phyloP scores from a whole-genome alignment of 2,797 vertebrate species.

The Enteromius viviparus region DNA sequence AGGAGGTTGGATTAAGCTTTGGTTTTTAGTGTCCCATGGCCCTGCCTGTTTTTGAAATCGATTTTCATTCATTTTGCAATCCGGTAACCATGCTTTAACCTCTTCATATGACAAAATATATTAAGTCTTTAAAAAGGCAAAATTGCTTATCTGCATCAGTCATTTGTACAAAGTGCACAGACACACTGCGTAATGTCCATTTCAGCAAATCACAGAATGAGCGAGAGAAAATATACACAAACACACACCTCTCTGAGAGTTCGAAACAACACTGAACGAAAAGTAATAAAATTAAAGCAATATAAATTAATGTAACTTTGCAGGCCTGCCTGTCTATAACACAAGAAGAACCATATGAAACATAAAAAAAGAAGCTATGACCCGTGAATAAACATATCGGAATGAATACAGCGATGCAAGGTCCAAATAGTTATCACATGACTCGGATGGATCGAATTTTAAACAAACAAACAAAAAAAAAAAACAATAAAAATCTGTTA shows the following conservation, averaged over 20 bases:
- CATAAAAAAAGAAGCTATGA: slow-evolving; percentile 43
- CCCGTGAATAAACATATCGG: slow-evolving; percentile 63
- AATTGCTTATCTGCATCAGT: slow-evolving; percentile 69
- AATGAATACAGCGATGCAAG: slow-evolving; percentile 61
- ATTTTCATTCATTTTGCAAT: slow-evolving; percentile 18
- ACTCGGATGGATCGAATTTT: slow-evolving; percentile 7
- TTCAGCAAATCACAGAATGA: slow-evolving; percentile 63
- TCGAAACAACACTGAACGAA: slow-evolving; percentile 36
- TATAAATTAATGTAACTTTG: slow-evolving; percentile 78
- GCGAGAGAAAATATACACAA: slow-evolving; percentile 57
- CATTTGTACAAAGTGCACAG: slow-evolving; percentile 77
- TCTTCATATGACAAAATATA: slow-evolving; percentile 60
- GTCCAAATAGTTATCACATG: slow-evolving; percentile 16
- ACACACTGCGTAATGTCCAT: slow-evolving; percentile 69
- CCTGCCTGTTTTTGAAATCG: slow-evolving; percentile 27
- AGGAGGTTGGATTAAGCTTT: slow-evolving; percentile 39
- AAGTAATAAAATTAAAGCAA: slow-evolving; percentile 59
- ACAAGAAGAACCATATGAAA: slow-evolving; percentile 66
- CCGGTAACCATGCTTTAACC: slow-evolving; percentile 47
- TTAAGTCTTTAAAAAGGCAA: slow-evolving; percentile 69
- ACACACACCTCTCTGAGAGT: slow-evolving; percentile 27
- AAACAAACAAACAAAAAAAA: neutral
- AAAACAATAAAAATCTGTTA: neutral
- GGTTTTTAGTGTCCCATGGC: slow-evolving; percentile 43
- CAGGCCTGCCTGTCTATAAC: slow-evolving; percentile 84